phyloP scores from a whole-genome alignment of 2,113 vertebrate species.

The Pristiophorus japonicus region DNA sequence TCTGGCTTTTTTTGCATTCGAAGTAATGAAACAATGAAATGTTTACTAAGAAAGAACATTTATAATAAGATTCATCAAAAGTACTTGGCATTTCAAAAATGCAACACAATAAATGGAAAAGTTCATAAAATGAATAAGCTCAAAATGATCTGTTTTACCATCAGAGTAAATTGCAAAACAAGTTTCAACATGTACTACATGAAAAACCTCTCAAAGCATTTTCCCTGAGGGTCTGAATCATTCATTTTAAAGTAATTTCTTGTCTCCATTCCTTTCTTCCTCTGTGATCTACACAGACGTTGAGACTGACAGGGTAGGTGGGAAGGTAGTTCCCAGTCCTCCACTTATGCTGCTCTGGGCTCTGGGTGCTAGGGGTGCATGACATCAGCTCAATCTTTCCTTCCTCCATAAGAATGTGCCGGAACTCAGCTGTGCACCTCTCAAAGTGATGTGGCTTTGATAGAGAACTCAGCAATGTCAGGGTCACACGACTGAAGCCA shows the following conservation, averaged over 20 bases:
- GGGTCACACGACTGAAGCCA: not conserved
- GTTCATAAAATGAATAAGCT: not conserved
- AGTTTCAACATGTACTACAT: not conserved
- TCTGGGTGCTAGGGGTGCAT: not conserved
- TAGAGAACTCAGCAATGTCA: not conserved
- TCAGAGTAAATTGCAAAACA: constrained; percentile 19
- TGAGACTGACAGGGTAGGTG: not conserved
- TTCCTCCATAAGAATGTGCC: too few species aligned
- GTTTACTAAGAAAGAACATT: not conserved
- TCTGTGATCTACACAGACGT: not conserved
- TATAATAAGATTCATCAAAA: not conserved
- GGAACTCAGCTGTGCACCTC: too few species aligned
- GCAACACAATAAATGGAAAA: not conserved
- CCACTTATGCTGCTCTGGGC: not conserved
- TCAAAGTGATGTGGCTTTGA: not conserved
- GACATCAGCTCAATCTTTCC: too few species aligned
- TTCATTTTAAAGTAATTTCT: not conserved
- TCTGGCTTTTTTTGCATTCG: not conserved
- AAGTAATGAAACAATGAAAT: not conserved
- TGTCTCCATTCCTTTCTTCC: not conserved
- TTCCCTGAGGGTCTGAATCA: not conserved
- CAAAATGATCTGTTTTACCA: not conserved
- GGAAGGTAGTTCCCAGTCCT: not conserved
- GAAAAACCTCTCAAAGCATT: not conserved
- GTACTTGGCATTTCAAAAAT: not conserved